These are phyloP conservation scores for Tympanoctomys barrerae DNA, from an alignment of 2,797 vertebrate species.

Conservation along the genomic window DNA sequence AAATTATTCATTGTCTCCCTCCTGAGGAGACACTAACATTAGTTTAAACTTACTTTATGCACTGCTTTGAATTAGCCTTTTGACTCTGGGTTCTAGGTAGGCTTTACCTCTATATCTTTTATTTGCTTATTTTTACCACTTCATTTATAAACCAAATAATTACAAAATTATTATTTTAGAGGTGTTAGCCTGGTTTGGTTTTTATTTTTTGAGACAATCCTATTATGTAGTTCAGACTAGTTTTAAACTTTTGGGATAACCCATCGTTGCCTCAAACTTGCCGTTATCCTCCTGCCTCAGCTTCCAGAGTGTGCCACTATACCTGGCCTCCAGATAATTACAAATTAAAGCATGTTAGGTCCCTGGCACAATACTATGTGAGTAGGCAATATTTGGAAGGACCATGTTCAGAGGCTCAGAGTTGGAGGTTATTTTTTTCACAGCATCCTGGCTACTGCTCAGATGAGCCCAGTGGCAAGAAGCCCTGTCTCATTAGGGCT, in stretches of 20 bases:
- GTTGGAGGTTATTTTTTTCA: background rate
- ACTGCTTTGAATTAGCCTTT: constrained; percentile 46
- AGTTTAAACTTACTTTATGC: background rate
- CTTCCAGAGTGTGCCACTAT: background rate
- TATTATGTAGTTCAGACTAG: background rate
- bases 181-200: background rate
- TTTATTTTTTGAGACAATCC: background rate
- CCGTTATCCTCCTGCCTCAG: background rate
- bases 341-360: background rate
- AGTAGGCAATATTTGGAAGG: background rate
- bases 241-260: background rate
- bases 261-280: background rate
- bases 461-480: background rate
- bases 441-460: background rate
- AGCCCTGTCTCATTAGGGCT: background rate
- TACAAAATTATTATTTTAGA: background rate
- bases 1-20: constrained; percentile 1
- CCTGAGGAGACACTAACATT: background rate
- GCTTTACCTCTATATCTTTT: background rate
- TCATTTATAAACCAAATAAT: constrained; percentile 10
- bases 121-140: constrained; percentile 30
- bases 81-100: background rate
- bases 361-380: background rate
- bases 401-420: background rate
- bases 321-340: background rate